Evolutionary conservation across 2,113 vertebrate genomes (phyloP), one percentile per base, ranked within the genome.

Genomic region (Prionailurus viverrinus): DNA sequence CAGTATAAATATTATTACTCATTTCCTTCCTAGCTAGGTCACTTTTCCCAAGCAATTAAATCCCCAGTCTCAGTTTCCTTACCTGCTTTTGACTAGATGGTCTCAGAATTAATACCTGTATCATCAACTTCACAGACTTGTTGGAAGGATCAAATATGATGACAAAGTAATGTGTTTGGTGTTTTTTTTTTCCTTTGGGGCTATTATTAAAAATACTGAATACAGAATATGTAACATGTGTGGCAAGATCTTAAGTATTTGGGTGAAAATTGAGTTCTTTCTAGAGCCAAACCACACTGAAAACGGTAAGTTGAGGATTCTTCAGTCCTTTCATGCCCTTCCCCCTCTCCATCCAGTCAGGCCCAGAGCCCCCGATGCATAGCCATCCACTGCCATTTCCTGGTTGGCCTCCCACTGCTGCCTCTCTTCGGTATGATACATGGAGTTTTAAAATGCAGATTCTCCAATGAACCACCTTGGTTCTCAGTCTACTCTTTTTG

Each of bases 401-500:
- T 53, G 21, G 27, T 6, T 18, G 12, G n/a, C 86, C 53, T 79
- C 78, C 73, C 29, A 27, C 0, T 4, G 39, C 74, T 95, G 68
- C 51, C 25, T 31, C 41, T 88, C 53, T 36, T 86, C n/a, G 73
- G 33, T 14, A 27, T 8, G 31, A 53, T 84, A 29, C 0, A 74
- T 33, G 73, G 89, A 36, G 68, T 48, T 96, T 68, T 93, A 95
- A 93, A 92, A 92, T 36, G 81, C 36, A 96, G 92, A 84, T 69
- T 89, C 41, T 87, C 76, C 65, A 33, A 6, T 41, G 18, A 73
- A 48, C 31, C 51, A 48, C 71, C 73, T 92, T 68, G 63, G 41
- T 55, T 91, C 41, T 91, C 48, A 87, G 68, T 3, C 36, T 14
- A 74, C 53, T 82, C 63, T 25, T 84, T 87, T 51, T 41, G 33